Evolutionary conservation across 2,888 invertebrate species (phyloP), one percentile per base, ranked within the genome.

Genomic region (Synanthedon myopaeformis): DNA sequence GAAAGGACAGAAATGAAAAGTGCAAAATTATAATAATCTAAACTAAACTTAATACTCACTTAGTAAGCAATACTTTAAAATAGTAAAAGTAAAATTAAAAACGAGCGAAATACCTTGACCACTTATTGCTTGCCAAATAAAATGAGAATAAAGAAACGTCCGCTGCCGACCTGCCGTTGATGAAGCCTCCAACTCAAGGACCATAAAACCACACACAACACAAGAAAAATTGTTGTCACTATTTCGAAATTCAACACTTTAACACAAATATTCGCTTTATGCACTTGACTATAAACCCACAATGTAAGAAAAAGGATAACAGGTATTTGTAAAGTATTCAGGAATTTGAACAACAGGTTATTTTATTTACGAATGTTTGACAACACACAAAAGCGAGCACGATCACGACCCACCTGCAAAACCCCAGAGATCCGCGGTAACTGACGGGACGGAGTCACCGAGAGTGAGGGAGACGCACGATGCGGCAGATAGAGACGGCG

Each of bases 101-200:
- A 54, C 42, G 51, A 56, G 55, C 58, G 56, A 58, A 68, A 65
- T 79, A 80, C 82, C 79, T 81, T 77, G 73, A 68, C 65, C 70
- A 74, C 69, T 69, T 69, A 73, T 69, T 65, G 70, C 65, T 66
- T 67, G 67, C 67, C 68, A 74, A 74, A 74, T 63, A 35, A 60
- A 67, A 66, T 61, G 67, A 74, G 66, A 72, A 67, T 72, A 73
- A 68, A 74, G 70, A 66, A 64, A 74, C 68, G 61, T 10, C 10
- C 35, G 35, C 64, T 70, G 61, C 59, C 64, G 67, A 62, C 62
- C 64, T 70, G 61, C 59, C 64, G 67, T 63, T 63, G 61, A 59
- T 72, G 76, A 77, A 87, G 82, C 85, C 85, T 87, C 81, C 81
- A 66, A 79, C 62, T 76, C 82, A 83, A 85, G 82, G 82, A 80